Percentiles rank a stretch among this genome's conserved stretches.
These are phyloP conservation scores for Eciton burchellii DNA, from an alignment of 1,140 invertebrate genomes.

Conservation along the genomic window DNA sequence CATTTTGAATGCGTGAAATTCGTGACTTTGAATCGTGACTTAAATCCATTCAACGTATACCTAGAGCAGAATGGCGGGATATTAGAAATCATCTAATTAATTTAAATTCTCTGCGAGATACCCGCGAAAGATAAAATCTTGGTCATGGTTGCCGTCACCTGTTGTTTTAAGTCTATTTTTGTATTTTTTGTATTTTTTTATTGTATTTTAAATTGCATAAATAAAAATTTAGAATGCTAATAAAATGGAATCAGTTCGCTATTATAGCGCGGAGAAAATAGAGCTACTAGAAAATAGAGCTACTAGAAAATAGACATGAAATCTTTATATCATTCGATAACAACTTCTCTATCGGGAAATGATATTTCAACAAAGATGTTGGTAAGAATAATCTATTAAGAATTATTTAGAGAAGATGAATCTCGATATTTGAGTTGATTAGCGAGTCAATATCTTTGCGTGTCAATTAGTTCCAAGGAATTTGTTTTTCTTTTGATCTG, in stretches of 20 bases:
- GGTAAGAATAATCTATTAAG: background rate
- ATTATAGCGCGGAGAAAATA: background rate
- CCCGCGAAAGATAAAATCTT: background rate
- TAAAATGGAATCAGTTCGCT: background rate
- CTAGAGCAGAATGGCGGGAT: background rate
- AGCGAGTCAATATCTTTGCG: background rate
- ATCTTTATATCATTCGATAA: background rate
- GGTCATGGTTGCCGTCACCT: conserved; percentile 18
- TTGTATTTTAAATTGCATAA: too few species aligned
- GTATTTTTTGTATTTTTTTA: too few species aligned
- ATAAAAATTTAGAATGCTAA: background rate
- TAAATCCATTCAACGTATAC: background rate
- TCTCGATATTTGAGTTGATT: background rate
- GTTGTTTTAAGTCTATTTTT: background rate
- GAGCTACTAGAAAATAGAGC: background rate
- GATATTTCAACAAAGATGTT: conserved; percentile 17
- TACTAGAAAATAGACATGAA: background rate
- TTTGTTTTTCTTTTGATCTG: conserved; percentile 2
- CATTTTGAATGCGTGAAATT: too few species aligned
- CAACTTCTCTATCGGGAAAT: background rate
- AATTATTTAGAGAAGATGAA: background rate
- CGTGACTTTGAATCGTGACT: background rate
- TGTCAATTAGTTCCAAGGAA: background rate
- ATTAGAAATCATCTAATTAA: background rate
- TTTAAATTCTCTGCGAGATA: background rate